Evolutionary conservation across 1,140 invertebrate genomes (phyloP).

Genomic region (Zaprionus ornatus): DNA sequence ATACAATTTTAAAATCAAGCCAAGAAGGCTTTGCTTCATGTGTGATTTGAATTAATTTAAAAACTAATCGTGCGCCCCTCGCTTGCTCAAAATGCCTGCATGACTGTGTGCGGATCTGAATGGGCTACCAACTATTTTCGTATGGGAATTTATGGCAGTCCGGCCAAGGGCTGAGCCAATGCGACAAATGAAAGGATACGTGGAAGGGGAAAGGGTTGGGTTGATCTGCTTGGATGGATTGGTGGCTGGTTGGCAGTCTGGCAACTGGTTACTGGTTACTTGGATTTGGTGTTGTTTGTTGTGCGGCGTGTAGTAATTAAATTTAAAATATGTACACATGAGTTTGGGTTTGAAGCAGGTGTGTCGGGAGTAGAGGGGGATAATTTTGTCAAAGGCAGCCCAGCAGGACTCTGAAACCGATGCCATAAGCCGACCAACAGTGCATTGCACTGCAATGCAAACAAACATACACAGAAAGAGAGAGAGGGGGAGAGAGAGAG

Average conservation of each 20-base stretch:
- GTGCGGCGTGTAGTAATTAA: constrained; percentile 71
- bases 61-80: constrained; percentile 20
- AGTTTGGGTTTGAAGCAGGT: constrained; percentile 65
- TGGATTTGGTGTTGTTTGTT: constrained; percentile 62
- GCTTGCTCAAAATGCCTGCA: constrained; percentile 11
- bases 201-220: constrained; percentile 2
- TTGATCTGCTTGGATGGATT: constrained; percentile 49
- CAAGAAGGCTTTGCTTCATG: too few species aligned
- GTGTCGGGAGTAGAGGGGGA: constrained; percentile 19
- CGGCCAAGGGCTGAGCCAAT: constrained; percentile 26
- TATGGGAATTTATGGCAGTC: constrained; percentile 58
- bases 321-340: constrained; percentile 79
- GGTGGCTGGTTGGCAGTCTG: constrained; percentile 26
- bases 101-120: constrained; percentile 54
- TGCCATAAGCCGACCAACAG: constrained; percentile 58
- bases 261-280: constrained; percentile 35
- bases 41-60: background rate
- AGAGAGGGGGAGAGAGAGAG: background rate
- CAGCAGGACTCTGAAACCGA: constrained; percentile 36
- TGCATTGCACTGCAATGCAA: constrained; percentile 1
- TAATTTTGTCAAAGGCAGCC: constrained; percentile 78
- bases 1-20: background rate
- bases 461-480: background rate
- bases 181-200: constrained; percentile 62
- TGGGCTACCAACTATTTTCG: constrained; percentile 69